Base-by-base conservation (phyloP, 2,888 invertebrate species). In the Drosophila subquinaria region DNA sequence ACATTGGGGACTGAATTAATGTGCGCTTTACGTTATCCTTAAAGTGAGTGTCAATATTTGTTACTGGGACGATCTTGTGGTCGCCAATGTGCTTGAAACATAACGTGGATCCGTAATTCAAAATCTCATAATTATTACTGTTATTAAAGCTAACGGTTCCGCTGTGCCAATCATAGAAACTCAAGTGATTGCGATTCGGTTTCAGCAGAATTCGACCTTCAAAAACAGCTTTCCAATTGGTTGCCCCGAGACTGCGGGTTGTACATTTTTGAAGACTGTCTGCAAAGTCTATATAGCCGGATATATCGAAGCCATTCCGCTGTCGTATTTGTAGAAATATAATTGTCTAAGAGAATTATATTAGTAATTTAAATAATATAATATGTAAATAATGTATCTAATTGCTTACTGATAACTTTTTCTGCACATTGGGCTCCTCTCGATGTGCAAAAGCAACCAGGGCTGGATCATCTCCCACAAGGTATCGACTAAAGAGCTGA, bases 341-440 rank as follows among this genome's bases (percentile, higher is more conserved):
- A 10, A 82, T 82, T 0, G 82, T 82, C 82, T 82, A 13, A 1
- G 4, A 15, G 9, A 27, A 27, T 27, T 6, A 27, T 5, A 27
- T 27, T 5, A 0, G 27, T 27, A 27, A 6, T 6, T 27, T 27
- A 5, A 27, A 27, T 27, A 27, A 27, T 27, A 5, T 27, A 27
- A 27, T 27, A 6, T 6, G 3, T 27, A 27, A 6, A 27, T 27
- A 27, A 6, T 27, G 5, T 27, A 27, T 27, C 6, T 27, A 27
- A 27, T 6, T 6, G n/a, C 86, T 89, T 88, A 95, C 95, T 90
- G 96, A 96, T 82, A 97, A 91, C 78, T 95, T 94, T 23, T 96
- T 96, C 72, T 95, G 94, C 86, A 96, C 94, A 90, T 97, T 97
- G 0, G 95, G 94, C 57, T 95, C 94, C 91, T 97, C 82, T 2